Base-by-base conservation (phyloP, 2,797 vertebrate genomes). In the Peromyscus aztecus region DNA sequence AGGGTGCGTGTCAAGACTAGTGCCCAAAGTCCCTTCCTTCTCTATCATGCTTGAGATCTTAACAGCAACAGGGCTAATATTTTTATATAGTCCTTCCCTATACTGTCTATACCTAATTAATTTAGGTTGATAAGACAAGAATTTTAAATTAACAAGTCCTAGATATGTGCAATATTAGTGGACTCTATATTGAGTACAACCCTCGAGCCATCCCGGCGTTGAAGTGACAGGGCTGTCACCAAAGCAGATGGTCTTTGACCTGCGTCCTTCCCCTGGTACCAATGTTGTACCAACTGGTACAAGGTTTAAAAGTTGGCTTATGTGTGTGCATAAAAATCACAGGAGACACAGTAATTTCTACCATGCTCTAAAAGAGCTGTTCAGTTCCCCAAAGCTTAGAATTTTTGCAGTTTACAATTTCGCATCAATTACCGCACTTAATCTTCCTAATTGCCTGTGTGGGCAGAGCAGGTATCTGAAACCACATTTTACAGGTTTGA, bases 401-500 rank as follows among this genome's bases (percentile, higher is more conserved):
- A 77, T 27, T 69, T 93, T 49, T n/a, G 67, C 0, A 71, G 55
- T 81, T 93, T 81, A 85, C 63, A 89, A 63, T 92, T 69, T 75
- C 82, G 82, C 37, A 46, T 82, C 82, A 95, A 84, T 89, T 57
- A 73, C 67, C 65, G 12, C 75, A 89, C 71, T 90, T 49, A 55
- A 77, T 88, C 89, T 55, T 89, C 75, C 80, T 19, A 94, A 77
- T 49, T 29, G 13, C 34, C 29, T 31, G 83, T 76, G 67, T 17
- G 59, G 75, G 59, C 29, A 90, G 52, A 71, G 43, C 31, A 94
- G 59, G 1, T n/a, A 78, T 63, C 71, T 27, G 93, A 89, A 96
- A 93, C 73, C 40, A 85, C 40, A 69, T 77, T 81, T 89, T 67
- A 95, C 11, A 94, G 67, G 63, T 88, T 93, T 37, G 59, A 86